A percentile compares a stretch with the other conserved stretches of the same genome.
Evolutionary conservation across 2,888 invertebrate genomes (phyloP).

Genomic region (Rotaria sp.): DNA sequence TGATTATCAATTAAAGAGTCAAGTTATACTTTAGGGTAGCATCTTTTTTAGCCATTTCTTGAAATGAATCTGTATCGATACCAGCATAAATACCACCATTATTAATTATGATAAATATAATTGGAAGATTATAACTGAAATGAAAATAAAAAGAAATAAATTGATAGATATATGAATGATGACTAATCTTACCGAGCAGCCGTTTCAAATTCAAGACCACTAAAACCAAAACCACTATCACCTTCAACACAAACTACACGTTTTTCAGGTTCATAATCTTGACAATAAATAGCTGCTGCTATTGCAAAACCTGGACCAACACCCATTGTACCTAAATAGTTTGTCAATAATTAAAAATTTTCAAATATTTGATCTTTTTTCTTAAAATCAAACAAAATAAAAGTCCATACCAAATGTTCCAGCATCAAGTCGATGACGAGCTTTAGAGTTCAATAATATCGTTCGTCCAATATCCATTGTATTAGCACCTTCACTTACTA

Average conservation of each 20-base stretch:
- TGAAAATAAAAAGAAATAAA: not conserved
- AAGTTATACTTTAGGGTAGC: conserved; percentile 26
- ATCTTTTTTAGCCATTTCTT: conserved; percentile 26
- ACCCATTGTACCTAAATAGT: conserved; percentile 82
- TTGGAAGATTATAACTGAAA: conserved; percentile 76
- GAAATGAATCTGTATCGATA: conserved; percentile 31
- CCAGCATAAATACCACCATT: conserved; percentile 78
- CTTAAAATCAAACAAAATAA: not conserved
- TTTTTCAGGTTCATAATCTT: conserved; percentile 71
- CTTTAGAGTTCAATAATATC: conserved; percentile 72
- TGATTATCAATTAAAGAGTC: not conserved
- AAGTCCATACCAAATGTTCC: not conserved
- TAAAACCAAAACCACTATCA: conserved; percentile 94
- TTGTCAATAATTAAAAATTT: too few species aligned
- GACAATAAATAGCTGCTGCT: conserved; percentile 81
- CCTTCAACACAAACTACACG: conserved; percentile 86
- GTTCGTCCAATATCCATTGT: conserved; percentile 96
- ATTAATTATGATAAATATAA: conserved; percentile 81
- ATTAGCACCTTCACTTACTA: conserved; percentile 93
- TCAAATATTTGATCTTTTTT: not conserved
- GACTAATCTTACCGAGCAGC: conserved; percentile 64
- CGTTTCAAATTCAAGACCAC: conserved; percentile 95
- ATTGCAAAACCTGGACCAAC: conserved; percentile 84
- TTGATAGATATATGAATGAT: not conserved
- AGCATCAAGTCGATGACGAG: conserved; percentile 63